Percentiles rank a stretch among this genome's conserved stretches.
Evolutionary conservation across 2,888 invertebrate species (phyloP).

Genomic region (Drosophila sordidula): DNA sequence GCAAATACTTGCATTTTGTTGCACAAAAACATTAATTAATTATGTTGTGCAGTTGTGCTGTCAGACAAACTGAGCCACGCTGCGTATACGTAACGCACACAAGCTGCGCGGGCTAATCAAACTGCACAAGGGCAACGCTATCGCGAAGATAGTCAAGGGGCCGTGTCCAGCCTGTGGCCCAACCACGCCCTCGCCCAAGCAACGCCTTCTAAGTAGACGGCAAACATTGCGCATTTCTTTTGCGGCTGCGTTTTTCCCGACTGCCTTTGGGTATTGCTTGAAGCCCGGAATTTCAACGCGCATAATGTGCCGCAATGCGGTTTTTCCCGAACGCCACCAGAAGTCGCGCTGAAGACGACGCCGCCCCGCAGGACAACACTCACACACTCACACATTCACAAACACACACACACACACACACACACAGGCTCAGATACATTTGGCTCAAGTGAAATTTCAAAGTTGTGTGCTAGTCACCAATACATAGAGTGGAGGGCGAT

Average conservation of each 20-base stretch:
- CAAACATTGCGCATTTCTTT: constrained; percentile 73
- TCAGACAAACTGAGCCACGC: neutral
- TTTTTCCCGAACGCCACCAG: constrained; percentile 69
- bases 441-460: constrained; percentile 52
- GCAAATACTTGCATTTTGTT: constrained; percentile 47
- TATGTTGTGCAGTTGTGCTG: constrained; percentile 24
- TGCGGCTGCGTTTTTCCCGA: constrained; percentile 59
- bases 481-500: constrained; percentile 7
- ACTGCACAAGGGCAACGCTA: constrained; percentile 49
- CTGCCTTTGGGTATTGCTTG: constrained; percentile 56
- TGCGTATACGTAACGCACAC: constrained; percentile 26
- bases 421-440: constrained; percentile 27
- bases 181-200: constrained; percentile 2
- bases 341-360: constrained; percentile 60
- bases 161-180: constrained; percentile 32
- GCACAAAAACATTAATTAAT: constrained; percentile 66
- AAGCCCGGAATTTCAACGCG: constrained; percentile 71
- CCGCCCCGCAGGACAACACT: constrained; percentile 53
- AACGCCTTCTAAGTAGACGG: constrained; percentile 31
- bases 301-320: constrained; percentile 83
- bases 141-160: constrained; percentile 15
- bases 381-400: constrained; percentile 34
- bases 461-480: constrained; percentile 30
- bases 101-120: constrained; percentile 46
- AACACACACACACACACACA: constrained; percentile 17